Evolutionary conservation across 2,797 vertebrate species (phyloP), one percentile per base, ranked within the genome.

Genomic region (Malurus splendens): DNA sequence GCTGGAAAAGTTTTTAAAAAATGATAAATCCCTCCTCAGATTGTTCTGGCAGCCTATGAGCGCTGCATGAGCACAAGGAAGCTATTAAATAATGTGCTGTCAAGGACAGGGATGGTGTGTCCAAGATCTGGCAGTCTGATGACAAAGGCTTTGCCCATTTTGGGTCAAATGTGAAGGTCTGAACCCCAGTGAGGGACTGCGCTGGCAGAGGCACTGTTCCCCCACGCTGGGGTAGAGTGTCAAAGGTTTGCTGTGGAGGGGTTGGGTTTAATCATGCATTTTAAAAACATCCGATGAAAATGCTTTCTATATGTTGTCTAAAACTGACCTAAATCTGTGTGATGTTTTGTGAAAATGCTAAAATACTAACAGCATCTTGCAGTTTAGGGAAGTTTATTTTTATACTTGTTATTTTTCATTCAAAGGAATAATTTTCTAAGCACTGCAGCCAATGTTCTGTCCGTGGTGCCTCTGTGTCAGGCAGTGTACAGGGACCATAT

Each of bases 331-430:
- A 68, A 85, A 64, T 42, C 74, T 89, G 65, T 36, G 55, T 57
- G 22, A 54, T 36, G 52, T 77, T 81, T 54, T 82, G 82, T 80
- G 86, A 55, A 81, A 70, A 60, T 67, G 77, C 51, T 92, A 25
- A 82, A 91, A 80, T 85, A 57, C 56, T 62, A 59, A 59, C 39
- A 72, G 73, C 65, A 66, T 87, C 67, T 52, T 38, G 71, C 70
- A 71, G 23, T 81, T 79, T 74, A 70, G 55, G 73, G 78, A 75
- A 17, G 19, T 68, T 94, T 89, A 79, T 87, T 90, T 73, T 73
- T 86, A 19, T 71, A 83, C 71, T 50, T 65, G 79, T 62, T 61
- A 32, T 48, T 91, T 70, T 86, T 86, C 51, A 88, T 77, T 57
- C 54, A 18, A 32, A 89, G 33, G 54, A 84, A 56, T 84, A 2